Evolutionary conservation across 2,113 vertebrate genomes (phyloP), one percentile per base, ranked within the genome.

Genomic region (Esox niger): DNA sequence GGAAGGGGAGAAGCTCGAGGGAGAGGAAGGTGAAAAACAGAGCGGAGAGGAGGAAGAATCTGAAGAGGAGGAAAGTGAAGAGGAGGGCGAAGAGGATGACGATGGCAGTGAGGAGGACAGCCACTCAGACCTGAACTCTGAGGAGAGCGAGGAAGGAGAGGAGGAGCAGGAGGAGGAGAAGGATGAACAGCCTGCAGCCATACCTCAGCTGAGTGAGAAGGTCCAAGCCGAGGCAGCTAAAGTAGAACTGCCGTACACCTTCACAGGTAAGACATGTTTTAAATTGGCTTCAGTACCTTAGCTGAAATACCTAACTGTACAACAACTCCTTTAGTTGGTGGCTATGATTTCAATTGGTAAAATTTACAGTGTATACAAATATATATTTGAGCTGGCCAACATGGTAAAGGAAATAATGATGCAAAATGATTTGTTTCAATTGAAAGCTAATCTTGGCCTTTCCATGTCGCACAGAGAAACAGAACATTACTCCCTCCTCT

Each of bases 201-300:
- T 32, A 5, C 2, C 43, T 4, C 43, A 27, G 3, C 59, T 72
- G 4, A 71, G 56, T n/a, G 60, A 84, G 69, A 82, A 81, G 54
- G 77, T 68, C 0, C 60, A 87, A 70, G 84, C 73, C 25, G 83
- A 88, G n/a, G 89, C 87, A 2, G 92, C 92, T 4, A 73, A 82
- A 58, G 69, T 89, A 1, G 94, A 98, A 69, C 93, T 98, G 25
- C 95, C 97, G 0, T 97, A 94, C 74, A 94, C 89, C 0, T 97
- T 98, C 68, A 20, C 87, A 76, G 96, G 97, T 98, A 81, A 61
- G 15, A 33, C 20, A 2, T 25, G n/a, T 54, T 54, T 25, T 4
- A 25, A 21, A 21, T n/a, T n/a, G n/a, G n/a, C n/a, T n/a, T n/a
- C n/a, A n/a, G n/a, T n/a, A n/a, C n/a, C n/a, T n/a, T n/a, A n/a